Conservation (phyloP, 2,888 invertebrate genomes). For the Chaetogeoica ovagalla region DNA sequence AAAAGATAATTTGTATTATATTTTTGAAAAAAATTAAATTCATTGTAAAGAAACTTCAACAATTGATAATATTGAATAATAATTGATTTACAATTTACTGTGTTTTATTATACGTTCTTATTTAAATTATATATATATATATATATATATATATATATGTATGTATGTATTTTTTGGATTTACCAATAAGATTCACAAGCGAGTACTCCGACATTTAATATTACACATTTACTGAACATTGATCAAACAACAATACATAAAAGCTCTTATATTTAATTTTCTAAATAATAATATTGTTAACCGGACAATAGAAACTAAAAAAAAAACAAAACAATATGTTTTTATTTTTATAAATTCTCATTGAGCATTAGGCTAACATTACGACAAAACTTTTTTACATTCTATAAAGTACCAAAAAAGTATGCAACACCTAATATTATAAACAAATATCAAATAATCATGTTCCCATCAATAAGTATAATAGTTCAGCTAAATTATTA, state of each 20-base stretch:
- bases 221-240: slow-evolving; percentile 39
- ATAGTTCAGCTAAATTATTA: slow-evolving; percentile 48
- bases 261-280: slow-evolving; percentile 38
- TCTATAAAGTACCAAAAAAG: slow-evolving; percentile 45
- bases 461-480: slow-evolving; percentile 41
- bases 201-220: slow-evolving; percentile 40
- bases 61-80: slow-evolving; percentile 17
- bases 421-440: slow-evolving; percentile 45
- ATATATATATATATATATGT: neutral
- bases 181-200: neutral
- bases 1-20: slow-evolving; percentile 41
- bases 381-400: slow-evolving; percentile 44
- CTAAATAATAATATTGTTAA: slow-evolving; percentile 35
- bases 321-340: slow-evolving; percentile 2
- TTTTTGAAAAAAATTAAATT: slow-evolving; percentile 38
- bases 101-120: neutral
- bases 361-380: slow-evolving; percentile 52
- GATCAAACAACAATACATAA: slow-evolving; percentile 19
- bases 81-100: slow-evolving; percentile 1
- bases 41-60: neutral
- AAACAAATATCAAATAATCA: slow-evolving; percentile 46
- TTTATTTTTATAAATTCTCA: slow-evolving; percentile 49
- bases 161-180: neutral
- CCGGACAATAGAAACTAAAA: slow-evolving; percentile 28
- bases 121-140: neutral